Conservation (phyloP, 1,140 invertebrate species). For the Neodiprion virginianus region DNA sequence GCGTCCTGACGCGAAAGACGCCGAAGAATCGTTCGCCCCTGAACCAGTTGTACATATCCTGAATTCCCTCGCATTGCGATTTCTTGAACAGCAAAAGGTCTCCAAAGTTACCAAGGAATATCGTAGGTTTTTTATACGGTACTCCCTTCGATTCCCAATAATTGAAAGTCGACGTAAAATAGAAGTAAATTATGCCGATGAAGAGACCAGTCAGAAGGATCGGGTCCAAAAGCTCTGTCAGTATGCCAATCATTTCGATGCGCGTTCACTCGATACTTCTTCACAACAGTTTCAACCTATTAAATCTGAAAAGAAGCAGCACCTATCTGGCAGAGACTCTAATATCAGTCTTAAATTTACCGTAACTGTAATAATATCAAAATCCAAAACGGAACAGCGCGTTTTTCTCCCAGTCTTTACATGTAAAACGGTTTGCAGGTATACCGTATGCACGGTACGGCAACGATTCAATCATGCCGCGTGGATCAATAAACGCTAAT, state of each 20-base stretch:
- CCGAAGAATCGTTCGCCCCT: conserved; percentile 54
- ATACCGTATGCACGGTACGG: too few species aligned
- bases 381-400: too few species aligned
- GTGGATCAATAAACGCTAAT: too few species aligned
- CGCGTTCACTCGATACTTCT: neutral
- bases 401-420: too few species aligned
- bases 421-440: too few species aligned
- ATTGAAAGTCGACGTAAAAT: conserved; percentile 54
- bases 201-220: conserved; percentile 30
- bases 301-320: too few species aligned
- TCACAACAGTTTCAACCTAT: too few species aligned
- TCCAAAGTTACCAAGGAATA: conserved; percentile 58
- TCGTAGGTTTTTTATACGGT: conserved; percentile 51
- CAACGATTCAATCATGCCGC: too few species aligned
- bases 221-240: conserved; percentile 24
- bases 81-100: conserved; percentile 43
- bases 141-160: conserved; percentile 59
- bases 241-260: conserved; percentile 23
- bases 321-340: too few species aligned
- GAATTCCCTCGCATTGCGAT: conserved; percentile 44
- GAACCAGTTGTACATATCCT: conserved; percentile 56
- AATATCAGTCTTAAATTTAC: too few species aligned
- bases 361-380: too few species aligned
- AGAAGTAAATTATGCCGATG: conserved; percentile 42
- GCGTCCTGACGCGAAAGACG: conserved; percentile 56